Percentiles rank a stretch among this genome's conserved stretches.
Evolutionary conservation across 2,888 invertebrate genomes (phyloP).

Genomic region (Dorcus hopei): DNA sequence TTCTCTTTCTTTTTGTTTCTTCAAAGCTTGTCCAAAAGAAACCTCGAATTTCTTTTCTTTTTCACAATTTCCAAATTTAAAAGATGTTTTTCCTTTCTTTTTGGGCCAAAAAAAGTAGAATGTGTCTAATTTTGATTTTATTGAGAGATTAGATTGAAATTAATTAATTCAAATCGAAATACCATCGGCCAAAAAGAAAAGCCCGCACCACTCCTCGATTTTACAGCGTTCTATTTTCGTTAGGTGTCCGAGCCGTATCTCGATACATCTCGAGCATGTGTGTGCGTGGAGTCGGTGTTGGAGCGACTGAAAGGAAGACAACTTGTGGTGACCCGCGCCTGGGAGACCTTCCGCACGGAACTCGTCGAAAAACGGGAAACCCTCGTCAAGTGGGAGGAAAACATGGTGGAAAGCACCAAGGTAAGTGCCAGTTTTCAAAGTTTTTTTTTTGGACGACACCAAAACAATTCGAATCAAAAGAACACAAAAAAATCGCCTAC

Average conservation of each 20-base stretch:
- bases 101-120: too few relatives aligned
- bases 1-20: too few relatives aligned
- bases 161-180: too few relatives aligned
- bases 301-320: conserved; percentile 65
- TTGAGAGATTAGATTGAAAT: too few relatives aligned
- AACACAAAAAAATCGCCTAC: too few relatives aligned
- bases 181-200: too few relatives aligned
- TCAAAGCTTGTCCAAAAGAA: too few relatives aligned
- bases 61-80: too few relatives aligned
- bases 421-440: conserved; percentile 43
- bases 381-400: conserved; percentile 52
- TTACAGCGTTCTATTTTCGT: conserved; percentile 24
- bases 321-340: conserved; percentile 62
- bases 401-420: conserved; percentile 65
- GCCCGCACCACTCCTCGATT: too few relatives aligned
- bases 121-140: too few relatives aligned
- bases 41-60: too few relatives aligned
- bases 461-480: neutral
- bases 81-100: too few relatives aligned
- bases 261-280: conserved; percentile 63
- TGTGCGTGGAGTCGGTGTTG: conserved; percentile 66
- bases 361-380: conserved; percentile 58
- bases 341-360: conserved; percentile 69
- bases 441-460: neutral
- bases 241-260: conserved; percentile 68